Evolutionary conservation across 2,113 vertebrate genomes (phyloP), one percentile per base, ranked within the genome.

Genomic region (Dasyurus viverrinus): DNA sequence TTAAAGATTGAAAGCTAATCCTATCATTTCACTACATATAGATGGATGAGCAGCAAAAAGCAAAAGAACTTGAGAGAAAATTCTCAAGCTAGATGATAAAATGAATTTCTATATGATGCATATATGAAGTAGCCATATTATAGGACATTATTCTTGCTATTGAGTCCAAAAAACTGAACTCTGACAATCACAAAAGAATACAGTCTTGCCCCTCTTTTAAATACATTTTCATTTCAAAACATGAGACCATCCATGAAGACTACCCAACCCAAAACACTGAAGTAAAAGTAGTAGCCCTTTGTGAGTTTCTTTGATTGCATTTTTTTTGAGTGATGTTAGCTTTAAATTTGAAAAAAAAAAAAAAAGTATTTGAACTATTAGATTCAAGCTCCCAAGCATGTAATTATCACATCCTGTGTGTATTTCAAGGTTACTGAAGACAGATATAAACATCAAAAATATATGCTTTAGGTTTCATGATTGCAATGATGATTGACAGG

Each of bases 21-120:
- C 23, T 2, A 0, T 22, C 10, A 68, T 4, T 68, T 68, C 36
- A 68, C 30, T 68, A 16, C n/a, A 84, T 16, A 84, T 84, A 84
- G n/a, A 84, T 84, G 19, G 16, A 42, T 84, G 22, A 36, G 14
- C 19, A 36, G 60, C 36, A 76, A n/a, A 76, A 76, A 76, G 10
- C 11, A 36, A 76, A 76, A n/a, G 12, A 76, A n/a, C 30, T 76
- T n/a, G 0, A n/a, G 60, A 57, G 9, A 42, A 27, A 30, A n/a
- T 8, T 42, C 0, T 46, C 0, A 19, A 19, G 6, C 19, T 10
- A 52, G 2, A 10, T n/a, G 4, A 55, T 36, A 42, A 0, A 53
- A 11, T 48, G 47, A 26, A 12, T 42, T 25, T 23, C 42, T 92
- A 8, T 42, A 8, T 42, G 68, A 84, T 84, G 19, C 7, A 8